Evolutionary conservation across 2,113 vertebrate species (phyloP).

Genomic region (Phalacrocorax aristotelis): DNA sequence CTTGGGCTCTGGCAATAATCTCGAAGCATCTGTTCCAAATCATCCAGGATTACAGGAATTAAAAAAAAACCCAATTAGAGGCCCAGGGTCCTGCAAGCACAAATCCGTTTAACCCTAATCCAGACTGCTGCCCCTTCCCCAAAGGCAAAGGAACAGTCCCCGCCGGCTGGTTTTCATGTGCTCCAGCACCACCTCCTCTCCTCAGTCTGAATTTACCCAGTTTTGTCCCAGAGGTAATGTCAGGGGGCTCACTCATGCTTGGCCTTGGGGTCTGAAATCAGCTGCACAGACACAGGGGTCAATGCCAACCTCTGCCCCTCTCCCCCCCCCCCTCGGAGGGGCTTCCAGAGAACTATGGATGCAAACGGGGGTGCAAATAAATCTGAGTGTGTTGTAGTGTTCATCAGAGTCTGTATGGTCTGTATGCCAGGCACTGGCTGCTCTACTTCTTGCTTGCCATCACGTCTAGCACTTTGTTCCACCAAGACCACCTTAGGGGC

Average conservation of each 20-base stretch:
- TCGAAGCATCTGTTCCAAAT: slow-evolving; percentile 74
- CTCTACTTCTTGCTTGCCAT: background rate
- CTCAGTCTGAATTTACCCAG: background rate
- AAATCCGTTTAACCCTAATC: slow-evolving; percentile 78
- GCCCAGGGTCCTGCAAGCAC: slow-evolving; percentile 63
- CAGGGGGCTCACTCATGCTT: background rate
- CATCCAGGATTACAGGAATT: slow-evolving; percentile 77
- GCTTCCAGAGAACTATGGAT: background rate
- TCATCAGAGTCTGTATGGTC: background rate
- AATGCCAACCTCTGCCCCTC: background rate
- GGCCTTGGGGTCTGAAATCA: background rate
- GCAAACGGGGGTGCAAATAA: background rate
- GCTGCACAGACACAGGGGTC: fast-evolving
- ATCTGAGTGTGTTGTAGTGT: background rate
- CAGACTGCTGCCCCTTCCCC: slow-evolving; percentile 53
- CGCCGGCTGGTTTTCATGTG: background rate
- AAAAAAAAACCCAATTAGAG: slow-evolving; percentile 68
- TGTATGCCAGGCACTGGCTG: background rate
- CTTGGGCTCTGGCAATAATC: slow-evolving; percentile 71
- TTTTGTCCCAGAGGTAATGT: background rate
- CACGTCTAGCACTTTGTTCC: background rate
- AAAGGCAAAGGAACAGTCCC: slow-evolving; percentile 14
- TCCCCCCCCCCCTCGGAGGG: too few relatives aligned
- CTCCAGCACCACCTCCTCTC: background rate
- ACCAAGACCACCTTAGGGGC: background rate